Conservation (phyloP, 2,888 invertebrate genomes). For the Microplitis deprimator region DNA sequence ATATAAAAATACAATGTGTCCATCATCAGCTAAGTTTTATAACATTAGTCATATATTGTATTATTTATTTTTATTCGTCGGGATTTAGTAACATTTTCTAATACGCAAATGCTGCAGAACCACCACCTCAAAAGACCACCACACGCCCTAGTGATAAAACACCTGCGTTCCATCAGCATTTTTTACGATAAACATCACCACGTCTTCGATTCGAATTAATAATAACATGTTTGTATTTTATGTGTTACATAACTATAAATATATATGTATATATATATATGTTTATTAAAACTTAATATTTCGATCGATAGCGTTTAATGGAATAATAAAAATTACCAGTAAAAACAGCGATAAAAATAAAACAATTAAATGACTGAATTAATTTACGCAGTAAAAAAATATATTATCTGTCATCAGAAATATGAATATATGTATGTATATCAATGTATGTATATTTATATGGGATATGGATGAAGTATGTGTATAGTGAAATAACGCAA, state of each 20-base stretch:
- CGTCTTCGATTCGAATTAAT: neutral
- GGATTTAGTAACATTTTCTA: neutral
- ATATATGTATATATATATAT: neutral
- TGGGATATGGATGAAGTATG: slow-evolving; percentile 12
- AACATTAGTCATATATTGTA: neutral
- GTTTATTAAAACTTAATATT: neutral
- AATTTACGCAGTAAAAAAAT: too few species aligned
- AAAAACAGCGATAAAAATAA: too few species aligned
- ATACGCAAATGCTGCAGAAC: neutral
- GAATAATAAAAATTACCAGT: neutral
- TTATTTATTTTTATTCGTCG: neutral
- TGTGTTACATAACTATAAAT: neutral
- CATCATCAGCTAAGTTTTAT: neutral
- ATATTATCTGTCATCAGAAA: too few species aligned
- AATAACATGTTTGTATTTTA: slow-evolving; percentile 7
- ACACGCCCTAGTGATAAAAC: slow-evolving; percentile 20
- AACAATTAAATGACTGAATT: too few species aligned
- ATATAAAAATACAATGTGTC: slow-evolving; percentile 26
- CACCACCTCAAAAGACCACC: neutral
- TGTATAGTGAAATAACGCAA: slow-evolving; percentile 51
- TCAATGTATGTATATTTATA: neutral
- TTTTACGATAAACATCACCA: slow-evolving; percentile 14
- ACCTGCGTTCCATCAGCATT: slow-evolving; percentile 24
- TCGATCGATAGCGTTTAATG: neutral
- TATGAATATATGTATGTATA: neutral